A percentile compares a stretch with the other conserved stretches of the same genome.
These are phyloP conservation scores for Zeuzera pyrina DNA, from an alignment of 2,888 invertebrate genomes.

Conservation along the genomic window DNA sequence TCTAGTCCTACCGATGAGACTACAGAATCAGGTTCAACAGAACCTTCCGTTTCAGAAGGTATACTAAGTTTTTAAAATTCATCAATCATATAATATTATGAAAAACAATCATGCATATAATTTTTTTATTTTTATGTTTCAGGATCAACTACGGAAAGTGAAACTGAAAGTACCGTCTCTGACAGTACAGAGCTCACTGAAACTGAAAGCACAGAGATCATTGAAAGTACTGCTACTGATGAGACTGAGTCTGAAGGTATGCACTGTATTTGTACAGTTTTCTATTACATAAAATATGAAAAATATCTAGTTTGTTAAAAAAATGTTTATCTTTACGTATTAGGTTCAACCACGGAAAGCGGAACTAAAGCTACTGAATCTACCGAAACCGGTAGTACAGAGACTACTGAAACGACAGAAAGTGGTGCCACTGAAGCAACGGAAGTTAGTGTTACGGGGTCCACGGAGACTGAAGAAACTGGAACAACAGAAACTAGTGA, in stretches of 20 bases:
- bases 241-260: too few relatives aligned
- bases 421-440: conserved; percentile 10
- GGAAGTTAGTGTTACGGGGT: conserved; percentile 2
- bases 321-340: not conserved
- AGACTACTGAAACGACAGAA: conserved; percentile 7
- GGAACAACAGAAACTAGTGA: not conserved
- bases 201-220: not conserved
- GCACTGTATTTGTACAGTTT: not conserved
- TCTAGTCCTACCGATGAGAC: conserved; percentile 4
- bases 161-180: conserved; percentile 7
- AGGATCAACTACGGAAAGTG: conserved; percentile 9
- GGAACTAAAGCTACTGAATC: conserved; percentile 1
- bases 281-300: not conserved
- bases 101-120: not conserved
- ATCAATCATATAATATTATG: not conserved
- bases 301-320: not conserved
- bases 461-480: conserved; percentile 1
- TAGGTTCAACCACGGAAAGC: conserved; percentile 2
- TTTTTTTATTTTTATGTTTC: not conserved
- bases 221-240: too few relatives aligned
- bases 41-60: not conserved
- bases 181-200: conserved; percentile 7
- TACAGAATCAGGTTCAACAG: conserved; percentile 5
- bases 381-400: conserved; percentile 1
- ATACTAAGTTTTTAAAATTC: not conserved